Conservation (phyloP, 2,888 invertebrate species). For the Sesamia inferens region DNA sequence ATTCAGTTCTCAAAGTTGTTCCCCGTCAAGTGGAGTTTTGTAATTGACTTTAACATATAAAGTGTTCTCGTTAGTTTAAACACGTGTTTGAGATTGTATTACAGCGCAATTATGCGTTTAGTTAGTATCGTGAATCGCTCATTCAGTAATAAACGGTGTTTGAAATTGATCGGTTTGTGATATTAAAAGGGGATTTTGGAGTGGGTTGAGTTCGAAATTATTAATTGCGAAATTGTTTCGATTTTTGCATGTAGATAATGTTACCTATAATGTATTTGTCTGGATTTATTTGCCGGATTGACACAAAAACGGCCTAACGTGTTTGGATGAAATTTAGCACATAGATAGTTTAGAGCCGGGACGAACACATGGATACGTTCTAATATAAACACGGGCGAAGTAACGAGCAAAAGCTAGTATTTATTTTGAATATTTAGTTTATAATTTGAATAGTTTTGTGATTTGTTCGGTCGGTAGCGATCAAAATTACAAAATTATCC, state of each 20-base stretch:
- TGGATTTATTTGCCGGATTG: not conserved
- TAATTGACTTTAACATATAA: slow-evolving; percentile 74
- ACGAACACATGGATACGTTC: not conserved
- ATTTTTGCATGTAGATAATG: too few relatives aligned
- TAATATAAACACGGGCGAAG: not conserved
- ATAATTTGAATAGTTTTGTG: not conserved
- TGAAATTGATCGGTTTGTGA: slow-evolving; percentile 58
- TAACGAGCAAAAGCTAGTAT: not conserved
- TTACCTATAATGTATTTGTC: not conserved
- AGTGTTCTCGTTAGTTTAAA: slow-evolving; percentile 65
- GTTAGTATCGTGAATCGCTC: slow-evolving; percentile 41
- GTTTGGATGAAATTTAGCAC: not conserved
- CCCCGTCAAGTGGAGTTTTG: slow-evolving; percentile 61
- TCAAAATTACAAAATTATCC: not conserved
- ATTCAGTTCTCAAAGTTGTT: slow-evolving; percentile 67
- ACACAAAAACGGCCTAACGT: not conserved
- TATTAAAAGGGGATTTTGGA: slow-evolving; percentile 41
- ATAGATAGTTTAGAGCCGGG: not conserved
- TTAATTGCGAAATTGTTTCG: not conserved
- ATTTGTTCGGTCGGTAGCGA: not conserved
- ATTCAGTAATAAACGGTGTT: slow-evolving; percentile 45
- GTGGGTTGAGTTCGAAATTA: not conserved
- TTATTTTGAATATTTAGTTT: not conserved
- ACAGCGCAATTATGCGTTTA: slow-evolving; percentile 59
- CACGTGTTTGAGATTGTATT: slow-evolving; percentile 68